Conservation (phyloP, 2,113 vertebrate genomes). For the Eulacestoma nigropectus region DNA sequence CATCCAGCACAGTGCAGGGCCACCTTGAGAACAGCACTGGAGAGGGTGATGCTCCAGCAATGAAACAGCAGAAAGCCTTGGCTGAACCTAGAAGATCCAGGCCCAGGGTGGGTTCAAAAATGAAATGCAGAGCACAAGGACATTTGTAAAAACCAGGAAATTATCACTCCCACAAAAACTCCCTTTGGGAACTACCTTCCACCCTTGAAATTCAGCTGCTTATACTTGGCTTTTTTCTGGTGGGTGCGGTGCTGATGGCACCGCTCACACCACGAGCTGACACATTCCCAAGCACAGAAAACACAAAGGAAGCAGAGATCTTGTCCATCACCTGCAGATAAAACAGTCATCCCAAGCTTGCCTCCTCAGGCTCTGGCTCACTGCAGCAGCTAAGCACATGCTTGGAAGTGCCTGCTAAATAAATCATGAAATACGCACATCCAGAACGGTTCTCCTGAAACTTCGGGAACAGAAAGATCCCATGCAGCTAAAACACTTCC, state of each 20-base stretch:
- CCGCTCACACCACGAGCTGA: neutral
- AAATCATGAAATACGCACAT: neutral
- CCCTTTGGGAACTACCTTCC: neutral
- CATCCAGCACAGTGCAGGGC: rapidly evolving
- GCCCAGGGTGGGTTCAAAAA: neutral
- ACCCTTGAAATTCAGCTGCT: neutral
- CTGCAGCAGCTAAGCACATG: neutral
- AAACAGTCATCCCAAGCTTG: neutral
- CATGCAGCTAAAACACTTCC: neutral
- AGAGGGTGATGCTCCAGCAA: neutral
- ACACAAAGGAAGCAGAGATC: neutral
- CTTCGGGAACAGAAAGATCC: neutral
- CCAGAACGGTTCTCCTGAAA: neutral
- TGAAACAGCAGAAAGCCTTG: neutral
- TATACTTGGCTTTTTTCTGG: neutral
- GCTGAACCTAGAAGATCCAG: neutral
- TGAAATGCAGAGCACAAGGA: neutral
- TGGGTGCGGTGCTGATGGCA: neutral
- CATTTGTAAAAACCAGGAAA: neutral
- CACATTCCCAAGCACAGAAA: neutral
- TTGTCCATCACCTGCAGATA: neutral
- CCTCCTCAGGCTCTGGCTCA: neutral
- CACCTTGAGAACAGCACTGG: neutral
- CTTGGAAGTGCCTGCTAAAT: neutral
- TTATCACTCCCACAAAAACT: neutral